Evolutionary conservation across 2,888 invertebrate species (phyloP), one percentile per base, ranked within the genome.

Genomic region (Synergus gifuensis): DNA sequence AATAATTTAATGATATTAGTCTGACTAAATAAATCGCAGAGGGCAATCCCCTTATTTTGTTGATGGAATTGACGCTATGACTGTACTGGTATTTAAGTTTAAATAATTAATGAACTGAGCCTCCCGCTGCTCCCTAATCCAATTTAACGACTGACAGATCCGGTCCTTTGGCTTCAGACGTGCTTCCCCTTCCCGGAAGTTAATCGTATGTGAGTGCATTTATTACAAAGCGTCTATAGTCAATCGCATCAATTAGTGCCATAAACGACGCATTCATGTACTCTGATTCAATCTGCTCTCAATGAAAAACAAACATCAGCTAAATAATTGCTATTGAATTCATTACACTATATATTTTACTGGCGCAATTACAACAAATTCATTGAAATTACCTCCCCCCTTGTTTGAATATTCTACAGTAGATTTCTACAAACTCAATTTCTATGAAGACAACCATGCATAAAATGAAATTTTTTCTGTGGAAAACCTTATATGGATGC

Each of bases 71-170:
- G 42, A n/a, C 3, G 42, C 4, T 4, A 18, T 18, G 14, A 62
- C 5, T 28, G 28, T 28, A 62, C 4, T 28, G 7, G 28, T 18
- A 40, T 73, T 36, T 54, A 11, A 54, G 12, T 28, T 54, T 54
- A 73, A 73, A 73, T 73, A 49, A 54, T 54, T 73, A 73, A 58
- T 73, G 36, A 16, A 36, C 54, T 54, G 54, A 73, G 40, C 73
- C 18, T 54, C 36, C 73, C 54, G 73, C 54, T 73, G 73, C 54
- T n/a, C 54, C n/a, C 73, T 40, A 54, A 54, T 73, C 18, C 54
- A 73, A 73, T 73, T 73, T 73, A 73, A 49, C n/a, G 73, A 73
- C 49, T 73, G 73, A 40, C 36, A 73, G 73, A 58, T 73, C 73
- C 54, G 54, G 54, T 73, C 73, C 36, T 73, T 44, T 54, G 12